Evolutionary conservation across 2,888 invertebrate genomes (phyloP).

Genomic region (Podotricha telesiphe): DNA sequence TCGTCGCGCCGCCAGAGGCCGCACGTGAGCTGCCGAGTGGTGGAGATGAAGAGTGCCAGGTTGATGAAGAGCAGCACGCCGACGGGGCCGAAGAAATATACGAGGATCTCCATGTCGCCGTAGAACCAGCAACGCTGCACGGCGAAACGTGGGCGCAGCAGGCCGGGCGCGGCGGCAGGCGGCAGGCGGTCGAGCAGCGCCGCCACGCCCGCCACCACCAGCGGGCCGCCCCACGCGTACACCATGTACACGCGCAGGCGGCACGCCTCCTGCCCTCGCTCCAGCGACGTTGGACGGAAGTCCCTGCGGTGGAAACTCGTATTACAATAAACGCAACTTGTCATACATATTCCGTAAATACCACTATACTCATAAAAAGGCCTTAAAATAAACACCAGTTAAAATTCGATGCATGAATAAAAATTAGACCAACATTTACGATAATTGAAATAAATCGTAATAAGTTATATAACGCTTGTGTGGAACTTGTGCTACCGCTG

Average conservation of each 20-base stretch:
- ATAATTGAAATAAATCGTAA: too few species aligned
- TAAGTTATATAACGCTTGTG: too few species aligned
- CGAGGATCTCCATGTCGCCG: slow-evolving; percentile 91
- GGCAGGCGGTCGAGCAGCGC: slow-evolving; percentile 88
- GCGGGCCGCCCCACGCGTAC: slow-evolving; percentile 94
- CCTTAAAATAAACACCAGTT: too few species aligned
- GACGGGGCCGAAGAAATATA: slow-evolving; percentile 93
- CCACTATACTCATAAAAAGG: too few species aligned
- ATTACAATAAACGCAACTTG: too few species aligned
- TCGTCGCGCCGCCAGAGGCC: slow-evolving; percentile 94
- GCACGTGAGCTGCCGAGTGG: slow-evolving; percentile 93
- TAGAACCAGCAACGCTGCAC: slow-evolving; percentile 92
- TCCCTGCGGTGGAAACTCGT: slow-evolving; percentile 81
- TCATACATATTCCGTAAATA: too few species aligned
- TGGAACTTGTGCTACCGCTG: too few species aligned
- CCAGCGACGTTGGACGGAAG: slow-evolving; percentile 91
- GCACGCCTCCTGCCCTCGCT: slow-evolving; percentile 92
- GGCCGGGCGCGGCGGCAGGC: slow-evolving; percentile 78
- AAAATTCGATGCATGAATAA: too few species aligned
- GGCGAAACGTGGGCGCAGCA: slow-evolving; percentile 91
- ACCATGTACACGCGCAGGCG: slow-evolving; percentile 90
- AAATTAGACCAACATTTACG: too few species aligned
- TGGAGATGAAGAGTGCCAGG: slow-evolving; percentile 90
- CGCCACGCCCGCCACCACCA: slow-evolving; percentile 89
- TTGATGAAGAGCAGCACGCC: slow-evolving; percentile 91